A percentile compares a stretch with the other conserved stretches of the same genome.
phyloP scores from a whole-genome alignment of 2,113 vertebrate species.

The Esox niger region DNA sequence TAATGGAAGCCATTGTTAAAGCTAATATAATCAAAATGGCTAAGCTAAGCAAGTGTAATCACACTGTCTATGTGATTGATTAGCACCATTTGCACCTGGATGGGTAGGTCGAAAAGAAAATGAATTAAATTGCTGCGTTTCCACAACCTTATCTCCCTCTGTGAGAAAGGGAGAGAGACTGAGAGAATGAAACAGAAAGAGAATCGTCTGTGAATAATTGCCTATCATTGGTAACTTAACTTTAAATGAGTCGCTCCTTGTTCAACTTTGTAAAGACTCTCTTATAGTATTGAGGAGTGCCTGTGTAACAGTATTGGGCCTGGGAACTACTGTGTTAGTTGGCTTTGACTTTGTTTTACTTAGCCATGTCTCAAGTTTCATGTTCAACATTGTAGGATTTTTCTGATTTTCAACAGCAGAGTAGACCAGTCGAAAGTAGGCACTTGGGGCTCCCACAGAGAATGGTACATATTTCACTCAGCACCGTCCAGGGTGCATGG shows the following conservation, averaged over 20 bases:
- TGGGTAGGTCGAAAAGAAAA: constrained; percentile 36
- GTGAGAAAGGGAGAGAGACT: neutral
- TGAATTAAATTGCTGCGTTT: constrained; percentile 36
- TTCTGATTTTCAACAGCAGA: neutral
- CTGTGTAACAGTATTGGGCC: neutral
- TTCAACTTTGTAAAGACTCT: neutral
- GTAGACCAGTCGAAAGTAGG: neutral
- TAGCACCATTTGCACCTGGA: constrained; percentile 49
- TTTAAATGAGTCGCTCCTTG: neutral
- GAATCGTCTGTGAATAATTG: constrained; percentile 2
- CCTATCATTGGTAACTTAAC: constrained; percentile 18
- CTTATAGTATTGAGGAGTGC: neutral
- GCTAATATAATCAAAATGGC: constrained; percentile 35
- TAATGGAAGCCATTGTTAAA: constrained; percentile 13
- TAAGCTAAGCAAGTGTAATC: constrained; percentile 35
- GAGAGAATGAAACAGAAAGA: neutral
- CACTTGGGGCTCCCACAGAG: no score
- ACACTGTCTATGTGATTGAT: constrained; percentile 56
- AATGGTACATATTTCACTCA: no score
- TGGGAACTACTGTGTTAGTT: neutral
- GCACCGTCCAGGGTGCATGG: no score
- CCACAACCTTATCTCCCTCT: constrained; percentile 34
- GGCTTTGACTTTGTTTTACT: constrained; percentile 1
- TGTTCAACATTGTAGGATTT: neutral
- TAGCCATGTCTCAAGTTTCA: constrained; percentile 2